Evolutionary conservation across 2,888 invertebrate genomes (phyloP), one percentile per base, ranked within the genome.

Genomic region (Cyrtodaria siliqua): DNA sequence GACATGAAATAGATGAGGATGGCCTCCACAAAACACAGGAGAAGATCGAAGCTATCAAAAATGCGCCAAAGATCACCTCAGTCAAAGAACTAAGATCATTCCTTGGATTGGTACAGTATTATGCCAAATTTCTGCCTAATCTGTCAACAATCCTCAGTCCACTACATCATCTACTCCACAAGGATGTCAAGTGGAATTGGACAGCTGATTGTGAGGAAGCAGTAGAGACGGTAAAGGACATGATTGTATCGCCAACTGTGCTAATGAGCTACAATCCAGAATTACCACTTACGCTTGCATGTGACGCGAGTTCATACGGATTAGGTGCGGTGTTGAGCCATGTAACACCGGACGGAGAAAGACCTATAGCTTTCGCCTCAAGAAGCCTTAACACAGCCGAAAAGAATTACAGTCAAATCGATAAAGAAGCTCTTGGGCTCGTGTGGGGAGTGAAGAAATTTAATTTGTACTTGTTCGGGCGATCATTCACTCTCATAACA

Each of bases 401-500:
- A 49, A 70, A 69, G 64, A 75, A 67, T 24, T 86, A 86, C 49
- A 62, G 78, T 3, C 83, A 85, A 42, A 78, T 84, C 6, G 85
- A 86, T 9, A 82, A 79, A 40, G 69, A 76, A 24, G 70, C 70
- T 1, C 33, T 66, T n/a, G 49, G 90, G 16, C 72, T 93, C 9
- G 87, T 93, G 82, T 79, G 93, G 90, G 12, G 91, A 6, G 86
- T 93, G 0, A 86, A 87, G 42, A 91, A 91, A 76, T 93, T 93
- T 79, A 90, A 92, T 57, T 84, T 89, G 24, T 93, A 91, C 76
- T 57, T 94, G 0, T 91, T 82, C 63, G 93, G 93, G 2, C 78
- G 90, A 14, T 76, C 85, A 16, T 94, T 94, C 73, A 92, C 90
- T 9, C 56, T 84, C 27, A 14, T 72, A n/a, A n/a, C 83, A 6